These are phyloP conservation scores for Lasioglossum pauxillum DNA, from an alignment of 2,888 invertebrate species.

Conservation along the genomic window DNA sequence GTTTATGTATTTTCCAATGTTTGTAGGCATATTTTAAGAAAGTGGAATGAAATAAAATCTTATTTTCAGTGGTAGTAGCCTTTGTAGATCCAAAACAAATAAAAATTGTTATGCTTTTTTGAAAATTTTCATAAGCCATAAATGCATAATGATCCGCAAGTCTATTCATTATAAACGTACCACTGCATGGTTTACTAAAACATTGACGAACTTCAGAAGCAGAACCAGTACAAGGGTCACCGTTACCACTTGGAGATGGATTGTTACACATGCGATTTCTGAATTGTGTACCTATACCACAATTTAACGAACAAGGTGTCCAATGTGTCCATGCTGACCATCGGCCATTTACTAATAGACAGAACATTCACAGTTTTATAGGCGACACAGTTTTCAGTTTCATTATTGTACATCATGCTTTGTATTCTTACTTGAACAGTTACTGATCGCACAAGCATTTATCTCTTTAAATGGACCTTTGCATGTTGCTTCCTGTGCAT, in stretches of 20 bases:
- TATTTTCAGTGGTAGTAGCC: too few relatives aligned
- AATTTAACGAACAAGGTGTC: slow-evolving; percentile 86
- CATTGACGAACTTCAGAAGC: slow-evolving; percentile 84
- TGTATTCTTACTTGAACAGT: slow-evolving; percentile 78
- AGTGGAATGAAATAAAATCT: too few relatives aligned
- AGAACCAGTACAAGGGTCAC: slow-evolving; percentile 83
- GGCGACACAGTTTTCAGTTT: background rate
- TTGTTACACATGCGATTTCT: slow-evolving; percentile 87
- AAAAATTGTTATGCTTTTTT: too few relatives aligned
- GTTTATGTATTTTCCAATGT: too few relatives aligned
- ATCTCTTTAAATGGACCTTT: slow-evolving; percentile 85
- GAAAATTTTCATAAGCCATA: too few relatives aligned
- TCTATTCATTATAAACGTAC: slow-evolving; percentile 52
- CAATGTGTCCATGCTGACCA: slow-evolving; percentile 88
- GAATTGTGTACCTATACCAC: slow-evolving; percentile 86
- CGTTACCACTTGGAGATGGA: slow-evolving; percentile 86
- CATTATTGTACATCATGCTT: background rate
- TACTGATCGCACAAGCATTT: slow-evolving; percentile 82
- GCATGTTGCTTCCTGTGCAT: slow-evolving; percentile 84
- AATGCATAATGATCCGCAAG: too few relatives aligned
- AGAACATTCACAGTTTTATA: background rate
- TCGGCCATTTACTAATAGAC: slow-evolving; percentile 84
- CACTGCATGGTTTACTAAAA: slow-evolving; percentile 84
- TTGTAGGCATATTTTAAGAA: too few relatives aligned
- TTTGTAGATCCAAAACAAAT: too few relatives aligned